Evolutionary conservation across 2,888 invertebrate species (phyloP).

Genomic region (Nyleta sp.): DNA sequence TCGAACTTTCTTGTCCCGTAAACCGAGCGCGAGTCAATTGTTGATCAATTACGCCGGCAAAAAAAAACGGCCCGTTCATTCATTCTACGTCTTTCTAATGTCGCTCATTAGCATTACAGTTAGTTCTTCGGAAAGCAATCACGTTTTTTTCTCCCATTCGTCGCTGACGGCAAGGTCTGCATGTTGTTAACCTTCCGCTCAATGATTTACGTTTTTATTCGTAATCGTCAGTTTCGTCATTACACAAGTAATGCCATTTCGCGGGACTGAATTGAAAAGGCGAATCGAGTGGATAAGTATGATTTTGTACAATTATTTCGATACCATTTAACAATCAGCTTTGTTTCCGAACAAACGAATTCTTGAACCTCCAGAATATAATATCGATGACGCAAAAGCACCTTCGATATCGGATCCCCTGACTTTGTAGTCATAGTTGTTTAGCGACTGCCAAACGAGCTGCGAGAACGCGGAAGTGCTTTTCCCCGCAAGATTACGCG

Average conservation of each 20-base stretch:
- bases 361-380: no score
- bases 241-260: no score
- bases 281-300: no score
- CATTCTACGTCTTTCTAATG: conserved; percentile 8
- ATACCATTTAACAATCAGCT: no score
- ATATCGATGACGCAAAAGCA: conserved; percentile 20
- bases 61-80: not conserved
- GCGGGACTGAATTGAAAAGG: no score
- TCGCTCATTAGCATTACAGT: conserved; percentile 23
- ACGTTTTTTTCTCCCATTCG: conserved; percentile 4
- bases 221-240: conserved; percentile 4
- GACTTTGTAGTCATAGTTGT: conserved; percentile 44
- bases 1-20: conserved; percentile 25
- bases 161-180: conserved; percentile 4
- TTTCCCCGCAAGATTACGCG: conserved; percentile 60
- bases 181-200: not conserved
- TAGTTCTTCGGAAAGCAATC: conserved; percentile 28
- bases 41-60: conserved; percentile 22
- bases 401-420: conserved; percentile 23
- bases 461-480: conserved; percentile 68
- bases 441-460: conserved; percentile 54
- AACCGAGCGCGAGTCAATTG: conserved; percentile 28
- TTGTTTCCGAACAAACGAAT: no score
- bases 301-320: no score
- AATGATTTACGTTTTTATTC: not conserved